These are phyloP conservation scores for Xiphophorus birchmanni DNA, from an alignment of 2,797 vertebrate species.

Conservation along the genomic window DNA sequence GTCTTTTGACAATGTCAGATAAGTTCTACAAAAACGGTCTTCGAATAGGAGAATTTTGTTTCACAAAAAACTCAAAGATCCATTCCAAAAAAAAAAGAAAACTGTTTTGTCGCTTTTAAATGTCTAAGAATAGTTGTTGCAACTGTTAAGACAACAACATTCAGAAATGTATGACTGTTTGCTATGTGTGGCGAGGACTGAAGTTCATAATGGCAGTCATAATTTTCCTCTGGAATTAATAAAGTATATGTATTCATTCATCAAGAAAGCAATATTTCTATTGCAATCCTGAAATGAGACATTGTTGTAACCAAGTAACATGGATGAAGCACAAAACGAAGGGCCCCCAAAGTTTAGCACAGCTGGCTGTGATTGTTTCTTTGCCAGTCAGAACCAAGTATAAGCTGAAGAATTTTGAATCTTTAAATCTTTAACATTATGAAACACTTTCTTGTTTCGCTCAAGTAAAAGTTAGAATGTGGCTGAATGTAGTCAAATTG, in stretches of 20 bases:
- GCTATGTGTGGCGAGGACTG: not conserved
- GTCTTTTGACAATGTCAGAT: not conserved
- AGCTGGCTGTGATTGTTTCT: not conserved
- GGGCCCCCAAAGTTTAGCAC: not conserved
- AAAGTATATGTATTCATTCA: too few species aligned
- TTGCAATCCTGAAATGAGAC: not conserved
- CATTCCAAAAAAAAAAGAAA: too few species aligned
- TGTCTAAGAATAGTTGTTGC: too few species aligned
- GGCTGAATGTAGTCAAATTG: slow-evolving; percentile 23
- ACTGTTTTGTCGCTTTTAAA: too few species aligned
- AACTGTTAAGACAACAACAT: too few species aligned
- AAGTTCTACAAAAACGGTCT: too few species aligned
- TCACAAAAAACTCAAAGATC: too few species aligned
- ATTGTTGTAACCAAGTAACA: not conserved
- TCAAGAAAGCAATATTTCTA: not conserved
- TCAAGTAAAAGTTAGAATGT: slow-evolving; percentile 13
- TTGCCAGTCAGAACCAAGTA: not conserved
- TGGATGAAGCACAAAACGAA: not conserved
- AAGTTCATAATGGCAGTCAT: not conserved
- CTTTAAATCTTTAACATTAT: not conserved
- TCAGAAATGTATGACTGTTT: not conserved
- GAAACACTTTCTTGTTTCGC: not conserved
- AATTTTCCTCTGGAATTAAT: not conserved
- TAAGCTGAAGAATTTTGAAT: not conserved
- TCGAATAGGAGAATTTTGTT: too few species aligned